Conservation (phyloP, 2,888 invertebrate genomes). For the Apodemia duryi region DNA sequence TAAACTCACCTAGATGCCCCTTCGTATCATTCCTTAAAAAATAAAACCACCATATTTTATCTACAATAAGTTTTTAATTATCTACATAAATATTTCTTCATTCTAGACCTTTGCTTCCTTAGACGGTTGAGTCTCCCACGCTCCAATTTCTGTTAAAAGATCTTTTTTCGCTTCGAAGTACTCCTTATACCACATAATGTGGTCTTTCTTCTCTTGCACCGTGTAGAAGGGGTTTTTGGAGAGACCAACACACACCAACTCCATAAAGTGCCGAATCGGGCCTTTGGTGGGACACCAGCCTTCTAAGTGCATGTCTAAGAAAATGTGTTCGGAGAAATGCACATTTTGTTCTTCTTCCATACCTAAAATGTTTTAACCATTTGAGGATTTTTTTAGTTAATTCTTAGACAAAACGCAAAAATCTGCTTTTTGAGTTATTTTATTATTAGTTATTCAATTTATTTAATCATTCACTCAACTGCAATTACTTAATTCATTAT, state of each 20-base stretch:
- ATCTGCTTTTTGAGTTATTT: not conserved
- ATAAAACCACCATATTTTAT: not conserved
- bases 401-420: not conserved
- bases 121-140: constrained; percentile 56
- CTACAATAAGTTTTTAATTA: not conserved
- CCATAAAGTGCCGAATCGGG: constrained; percentile 98
- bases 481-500: no score
- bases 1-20: no score
- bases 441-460: no score
- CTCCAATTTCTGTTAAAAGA: constrained; percentile 83
- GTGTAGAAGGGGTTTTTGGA: constrained; percentile 96
- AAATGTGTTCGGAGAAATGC: constrained; percentile 96
- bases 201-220: constrained; percentile 91
- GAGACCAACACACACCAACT: constrained; percentile 94
- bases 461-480: no score
- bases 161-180: constrained; percentile 91
- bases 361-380: constrained; percentile 61
- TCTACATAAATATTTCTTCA: constrained; percentile 22
- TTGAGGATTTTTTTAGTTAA: not conserved
- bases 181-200: constrained; percentile 94
- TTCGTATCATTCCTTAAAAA: no score
- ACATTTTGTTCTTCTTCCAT: constrained; percentile 82
- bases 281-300: constrained; percentile 94
- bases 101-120: constrained; percentile 38
- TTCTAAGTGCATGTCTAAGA: constrained; percentile 91